phyloP scores from a whole-genome alignment of 1,140 invertebrate genomes.

The Colletes gigas region DNA sequence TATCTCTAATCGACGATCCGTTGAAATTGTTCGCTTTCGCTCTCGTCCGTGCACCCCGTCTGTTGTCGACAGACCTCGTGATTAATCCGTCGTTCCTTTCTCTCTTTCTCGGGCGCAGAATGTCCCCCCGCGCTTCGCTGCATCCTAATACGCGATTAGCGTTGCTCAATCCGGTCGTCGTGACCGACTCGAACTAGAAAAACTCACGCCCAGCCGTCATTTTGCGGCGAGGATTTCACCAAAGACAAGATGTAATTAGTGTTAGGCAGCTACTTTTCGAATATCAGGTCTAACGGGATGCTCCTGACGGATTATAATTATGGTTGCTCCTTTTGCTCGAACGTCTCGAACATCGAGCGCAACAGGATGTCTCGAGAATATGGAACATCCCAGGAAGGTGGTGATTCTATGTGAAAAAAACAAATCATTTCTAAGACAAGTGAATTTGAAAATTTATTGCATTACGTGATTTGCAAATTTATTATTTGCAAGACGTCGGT shows the following conservation, averaged over 20 bases:
- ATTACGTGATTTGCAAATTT: no score
- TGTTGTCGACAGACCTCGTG: slow-evolving; percentile 1
- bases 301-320: no score
- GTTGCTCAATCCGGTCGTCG: slow-evolving; percentile 7
- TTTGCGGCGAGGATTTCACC: neutral
- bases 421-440: no score
- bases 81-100: slow-evolving; percentile 10
- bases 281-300: neutral
- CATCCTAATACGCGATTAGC: neutral
- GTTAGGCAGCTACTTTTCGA: neutral
- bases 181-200: neutral
- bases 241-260: neutral
- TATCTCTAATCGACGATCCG: slow-evolving; percentile 44
- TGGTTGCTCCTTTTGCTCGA: no score
- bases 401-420: no score
- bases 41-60: neutral
- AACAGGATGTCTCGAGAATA: no score
- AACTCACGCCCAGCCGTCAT: neutral
- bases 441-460: no score
- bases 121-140: neutral
- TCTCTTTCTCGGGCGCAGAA: neutral
- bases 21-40: slow-evolving; percentile 22
- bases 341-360: no score
- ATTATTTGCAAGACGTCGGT: no score
- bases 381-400: no score